Evolutionary conservation across 2,888 invertebrate species (phyloP).

Genomic region (Tryphoninae sp.): DNA sequence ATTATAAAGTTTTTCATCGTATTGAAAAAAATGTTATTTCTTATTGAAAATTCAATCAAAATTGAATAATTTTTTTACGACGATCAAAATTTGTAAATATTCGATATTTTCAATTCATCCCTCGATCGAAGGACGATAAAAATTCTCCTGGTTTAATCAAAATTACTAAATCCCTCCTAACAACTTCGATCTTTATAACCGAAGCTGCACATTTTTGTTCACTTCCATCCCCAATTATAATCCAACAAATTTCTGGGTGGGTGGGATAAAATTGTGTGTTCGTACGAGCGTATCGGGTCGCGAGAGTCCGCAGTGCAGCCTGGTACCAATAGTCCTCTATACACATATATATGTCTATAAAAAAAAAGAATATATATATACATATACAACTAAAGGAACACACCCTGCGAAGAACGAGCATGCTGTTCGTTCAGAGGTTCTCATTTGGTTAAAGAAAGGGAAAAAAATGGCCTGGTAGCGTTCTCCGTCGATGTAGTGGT

Average conservation of each 20-base stretch:
- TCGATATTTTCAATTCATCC: no score
- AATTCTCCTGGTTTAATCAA: no score
- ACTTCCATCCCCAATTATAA: neutral
- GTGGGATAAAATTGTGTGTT: constrained; percentile 25
- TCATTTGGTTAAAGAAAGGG: constrained; percentile 61
- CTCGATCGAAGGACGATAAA: no score
- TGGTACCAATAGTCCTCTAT: constrained; percentile 68
- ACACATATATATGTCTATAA: constrained; percentile 17
- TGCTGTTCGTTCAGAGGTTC: constrained; percentile 67
- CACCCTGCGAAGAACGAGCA: constrained; percentile 39
- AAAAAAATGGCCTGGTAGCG: neutral
- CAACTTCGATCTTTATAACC: no score
- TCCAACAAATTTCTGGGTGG: constrained; percentile 11
- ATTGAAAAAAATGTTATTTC: no score
- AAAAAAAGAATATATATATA: neutral
- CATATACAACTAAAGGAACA: constrained; percentile 36
- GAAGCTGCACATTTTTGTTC: no score
- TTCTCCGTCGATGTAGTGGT: constrained; percentile 31
- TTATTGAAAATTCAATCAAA: no score
- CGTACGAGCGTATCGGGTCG: constrained; percentile 12
- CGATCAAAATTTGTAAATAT: no score
- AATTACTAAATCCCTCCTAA: no score
- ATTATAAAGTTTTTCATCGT: no score
- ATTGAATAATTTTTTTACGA: no score
- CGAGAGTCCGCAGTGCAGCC: constrained; percentile 64